Evolutionary conservation across 2,888 invertebrate genomes (phyloP).

Genomic region (Eumacrocentrus americanus): DNA sequence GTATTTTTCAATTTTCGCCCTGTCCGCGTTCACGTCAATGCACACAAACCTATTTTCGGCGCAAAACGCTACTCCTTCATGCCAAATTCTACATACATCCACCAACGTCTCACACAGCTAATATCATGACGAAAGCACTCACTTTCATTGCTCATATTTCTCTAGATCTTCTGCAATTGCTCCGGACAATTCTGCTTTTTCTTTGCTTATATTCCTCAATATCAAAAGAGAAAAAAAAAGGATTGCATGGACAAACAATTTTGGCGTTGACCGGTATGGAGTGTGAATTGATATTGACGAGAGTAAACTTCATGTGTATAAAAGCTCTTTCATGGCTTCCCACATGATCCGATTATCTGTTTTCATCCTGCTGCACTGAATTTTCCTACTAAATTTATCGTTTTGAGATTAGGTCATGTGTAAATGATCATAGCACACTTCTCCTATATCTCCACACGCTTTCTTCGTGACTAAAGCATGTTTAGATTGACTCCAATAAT

Average conservation of each 20-base stretch:
- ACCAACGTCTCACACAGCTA: not conserved
- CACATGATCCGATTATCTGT: constrained; percentile 10
- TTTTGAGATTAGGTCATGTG: constrained; percentile 18
- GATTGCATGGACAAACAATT: not conserved
- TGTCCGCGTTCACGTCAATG: constrained; percentile 24
- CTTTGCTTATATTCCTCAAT: not conserved
- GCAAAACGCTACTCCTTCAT: constrained; percentile 33
- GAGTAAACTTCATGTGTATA: too few species aligned
- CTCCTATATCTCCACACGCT: not conserved
- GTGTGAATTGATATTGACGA: too few species aligned
- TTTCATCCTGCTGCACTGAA: constrained; percentile 1
- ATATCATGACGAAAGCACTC: not conserved
- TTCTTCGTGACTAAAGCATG: not conserved
- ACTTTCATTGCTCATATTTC: too few species aligned
- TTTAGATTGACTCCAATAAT: not conserved
- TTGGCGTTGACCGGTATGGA: constrained; percentile 1
- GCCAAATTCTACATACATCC: constrained; percentile 7
- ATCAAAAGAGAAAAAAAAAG: not conserved
- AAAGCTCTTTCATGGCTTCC: not conserved
- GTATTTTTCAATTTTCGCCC: constrained; percentile 37
- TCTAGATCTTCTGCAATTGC: too few species aligned
- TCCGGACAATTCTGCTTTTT: too few species aligned
- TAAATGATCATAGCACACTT: not conserved
- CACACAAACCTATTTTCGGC: constrained; percentile 48
- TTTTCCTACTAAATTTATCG: constrained; percentile 16